Conservation (phyloP, 2,888 invertebrate genomes). For the Eueremaeus valkanovi region DNA sequence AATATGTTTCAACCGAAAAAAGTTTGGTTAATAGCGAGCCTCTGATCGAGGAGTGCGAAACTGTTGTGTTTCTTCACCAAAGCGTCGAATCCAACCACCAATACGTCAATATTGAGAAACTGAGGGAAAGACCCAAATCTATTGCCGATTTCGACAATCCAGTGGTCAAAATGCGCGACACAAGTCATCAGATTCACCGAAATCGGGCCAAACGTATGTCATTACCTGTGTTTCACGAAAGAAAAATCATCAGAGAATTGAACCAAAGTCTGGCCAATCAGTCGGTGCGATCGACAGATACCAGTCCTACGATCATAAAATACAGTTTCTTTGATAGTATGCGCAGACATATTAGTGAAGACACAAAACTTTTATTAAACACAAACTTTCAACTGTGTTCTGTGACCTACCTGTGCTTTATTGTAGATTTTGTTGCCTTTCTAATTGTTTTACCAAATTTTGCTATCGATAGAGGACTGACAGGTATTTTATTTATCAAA, state of each 20-base stretch:
- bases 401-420: slow-evolving; percentile 42
- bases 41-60: slow-evolving; percentile 34
- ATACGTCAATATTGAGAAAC: slow-evolving; percentile 28
- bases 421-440: slow-evolving; percentile 42
- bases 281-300: background rate
- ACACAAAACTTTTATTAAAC: slow-evolving; percentile 12
- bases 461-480: slow-evolving; percentile 25
- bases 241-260: background rate
- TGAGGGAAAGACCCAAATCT: slow-evolving; percentile 20
- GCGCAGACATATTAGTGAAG: background rate
- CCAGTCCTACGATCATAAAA: background rate
- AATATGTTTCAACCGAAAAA: background rate
- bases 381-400: slow-evolving; percentile 36
- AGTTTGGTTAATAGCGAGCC: background rate
- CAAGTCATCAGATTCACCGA: background rate
- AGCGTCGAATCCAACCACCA: slow-evolving; percentile 14
- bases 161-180: slow-evolving; percentile 13
- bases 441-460: slow-evolving; percentile 43
- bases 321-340: background rate
- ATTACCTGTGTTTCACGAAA: slow-evolving; percentile 1
- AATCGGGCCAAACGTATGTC: slow-evolving; percentile 19
- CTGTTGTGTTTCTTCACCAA: slow-evolving; percentile 29
- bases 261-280: slow-evolving; percentile 9
- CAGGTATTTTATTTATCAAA: background rate
- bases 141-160: background rate